Evolutionary conservation across 2,888 invertebrate genomes (phyloP).

Genomic region (Campoplex capitator): DNA sequence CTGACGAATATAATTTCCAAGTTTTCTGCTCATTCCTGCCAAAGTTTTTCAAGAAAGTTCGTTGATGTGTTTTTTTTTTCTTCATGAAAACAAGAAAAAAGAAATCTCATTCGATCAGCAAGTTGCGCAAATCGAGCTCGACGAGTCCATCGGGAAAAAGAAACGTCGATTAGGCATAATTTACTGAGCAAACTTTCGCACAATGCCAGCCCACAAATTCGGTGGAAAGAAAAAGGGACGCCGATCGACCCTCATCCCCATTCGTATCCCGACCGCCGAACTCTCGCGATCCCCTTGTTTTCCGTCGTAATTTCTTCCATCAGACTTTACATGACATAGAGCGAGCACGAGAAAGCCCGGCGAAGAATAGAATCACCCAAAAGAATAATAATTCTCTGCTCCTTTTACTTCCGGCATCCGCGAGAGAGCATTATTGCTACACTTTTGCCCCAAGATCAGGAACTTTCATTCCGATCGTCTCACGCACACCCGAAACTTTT

Average conservation of each 20-base stretch:
- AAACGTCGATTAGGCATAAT: neutral
- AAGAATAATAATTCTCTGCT: neutral
- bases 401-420: neutral
- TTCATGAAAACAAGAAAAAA: neutral
- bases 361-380: neutral
- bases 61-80: neutral
- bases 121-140: neutral
- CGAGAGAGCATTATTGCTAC: neutral
- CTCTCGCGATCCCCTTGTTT: neutral
- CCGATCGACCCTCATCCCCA: neutral
- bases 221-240: neutral
- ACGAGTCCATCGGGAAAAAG: neutral
- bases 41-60: neutral
- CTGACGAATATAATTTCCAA: neutral
- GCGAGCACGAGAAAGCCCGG: neutral
- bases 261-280: neutral
- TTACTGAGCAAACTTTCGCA: neutral
- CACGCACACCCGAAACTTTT: neutral
- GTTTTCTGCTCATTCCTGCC: neutral
- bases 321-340: neutral
- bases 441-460: neutral
- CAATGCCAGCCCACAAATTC: neutral
- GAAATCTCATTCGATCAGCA: too few relatives aligned
- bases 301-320: neutral
- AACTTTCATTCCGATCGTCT: neutral